Base-by-base conservation (phyloP, 2,888 invertebrate species). In the Agrochola lychnidis region DNA sequence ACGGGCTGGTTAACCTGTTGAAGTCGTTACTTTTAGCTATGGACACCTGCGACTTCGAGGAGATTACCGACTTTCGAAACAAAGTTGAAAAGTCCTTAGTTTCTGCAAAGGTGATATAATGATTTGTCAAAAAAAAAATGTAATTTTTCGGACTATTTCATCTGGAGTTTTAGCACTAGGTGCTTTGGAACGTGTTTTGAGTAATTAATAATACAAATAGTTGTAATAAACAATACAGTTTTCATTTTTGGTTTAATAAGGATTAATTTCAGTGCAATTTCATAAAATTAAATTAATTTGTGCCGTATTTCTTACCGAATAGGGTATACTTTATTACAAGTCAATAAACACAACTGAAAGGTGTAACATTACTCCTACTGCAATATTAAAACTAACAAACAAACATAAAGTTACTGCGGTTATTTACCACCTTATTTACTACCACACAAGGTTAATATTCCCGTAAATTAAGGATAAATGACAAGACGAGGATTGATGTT, bases 341-440 rank as follows among this genome's bases (percentile, higher is more conserved):
- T 9, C 40, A 67, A 63, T 48, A 53, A 72, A 51, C 5, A 36
- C 25, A 48, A 61, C 63, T 25, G 25, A 25, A 64, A 75, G 14
- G 22, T 25, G 25, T 63, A 68, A 45, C 22, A 51, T 76, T 36
- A 79, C 53, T 62, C 4, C n/a, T 25, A n/a, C n/a, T 25, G 1
- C 40, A 53, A 40, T 51, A 67, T 53, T 51, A 59, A 30, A 61
- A 42, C 14, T 25, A 0, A 62, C 36, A 36, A 62, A 68, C 22
- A 12, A 7, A 16, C 4, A 19, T 6, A 6, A 62, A 48, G 0
- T 12, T 7, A 4, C 22, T 63, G 19, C 19, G 75, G 36, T 22
- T 57, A 12, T 36, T 12, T 1, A 19, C 12, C 6, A 48, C 48
- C 56, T 67, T 80, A 56, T 62, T 19, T 0, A 0, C 30, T 10